Conservation (phyloP, 2,113 vertebrate genomes). For the Chionodraco myersi region DNA sequence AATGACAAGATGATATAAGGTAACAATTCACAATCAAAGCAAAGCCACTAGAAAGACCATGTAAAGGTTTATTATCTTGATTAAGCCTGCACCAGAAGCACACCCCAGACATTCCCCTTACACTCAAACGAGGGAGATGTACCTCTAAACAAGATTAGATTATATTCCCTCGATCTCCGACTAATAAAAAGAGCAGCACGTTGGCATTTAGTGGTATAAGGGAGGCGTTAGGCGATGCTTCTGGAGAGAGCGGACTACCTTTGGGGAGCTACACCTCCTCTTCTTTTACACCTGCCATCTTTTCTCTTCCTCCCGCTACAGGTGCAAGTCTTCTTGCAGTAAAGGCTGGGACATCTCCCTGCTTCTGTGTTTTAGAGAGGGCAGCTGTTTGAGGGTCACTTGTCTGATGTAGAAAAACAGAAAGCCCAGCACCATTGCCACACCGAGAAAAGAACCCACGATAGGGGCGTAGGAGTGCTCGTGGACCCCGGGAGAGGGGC, state of each 20-base stretch:
- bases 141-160: constrained; percentile 28
- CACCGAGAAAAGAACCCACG: constrained; percentile 86
- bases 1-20: constrained; percentile 42
- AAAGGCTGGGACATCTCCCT: constrained; percentile 90
- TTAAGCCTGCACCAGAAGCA: constrained; percentile 65
- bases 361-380: constrained; percentile 77
- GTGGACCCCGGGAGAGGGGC: constrained; percentile 27
- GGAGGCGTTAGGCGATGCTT: constrained; percentile 51
- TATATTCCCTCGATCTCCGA: constrained; percentile 19
- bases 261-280: constrained; percentile 59
- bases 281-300: constrained; percentile 42
- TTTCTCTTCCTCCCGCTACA: constrained; percentile 58
- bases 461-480: constrained; percentile 81
- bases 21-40: constrained; percentile 74
- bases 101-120: constrained; percentile 38
- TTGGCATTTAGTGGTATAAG: constrained; percentile 4
- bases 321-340: constrained; percentile 84
- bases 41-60: constrained; percentile 66
- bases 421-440: constrained; percentile 87
- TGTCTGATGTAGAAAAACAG: constrained; percentile 85
- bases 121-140: background rate
- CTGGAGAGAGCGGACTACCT: constrained; percentile 55
- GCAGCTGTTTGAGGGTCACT: constrained; percentile 85
- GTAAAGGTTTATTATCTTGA: constrained; percentile 56
- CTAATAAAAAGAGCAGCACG: constrained; percentile 31